Conservation (phyloP, 2,113 vertebrate genomes). For the Mus pahari region DNA sequence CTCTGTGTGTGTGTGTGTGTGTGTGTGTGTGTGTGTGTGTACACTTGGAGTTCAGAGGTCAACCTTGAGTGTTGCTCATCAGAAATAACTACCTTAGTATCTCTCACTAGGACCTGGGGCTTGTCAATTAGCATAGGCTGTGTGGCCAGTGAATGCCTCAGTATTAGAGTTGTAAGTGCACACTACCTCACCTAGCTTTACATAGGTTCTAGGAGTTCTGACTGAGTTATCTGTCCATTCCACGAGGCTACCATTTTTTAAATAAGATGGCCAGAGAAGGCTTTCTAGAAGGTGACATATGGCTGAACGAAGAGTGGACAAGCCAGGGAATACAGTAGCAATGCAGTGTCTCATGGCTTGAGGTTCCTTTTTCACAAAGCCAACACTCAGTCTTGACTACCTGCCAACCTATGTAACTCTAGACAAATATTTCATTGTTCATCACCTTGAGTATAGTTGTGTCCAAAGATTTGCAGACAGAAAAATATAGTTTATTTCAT, state of each 20-base stretch:
- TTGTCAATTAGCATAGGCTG: not conserved
- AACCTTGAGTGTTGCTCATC: not conserved
- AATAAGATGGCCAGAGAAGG: not conserved
- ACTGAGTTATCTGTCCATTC: not conserved
- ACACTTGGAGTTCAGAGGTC: not conserved
- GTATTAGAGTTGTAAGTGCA: not conserved
- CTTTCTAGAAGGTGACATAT: not conserved
- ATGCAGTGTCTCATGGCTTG: not conserved
- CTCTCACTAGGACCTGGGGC: not conserved
- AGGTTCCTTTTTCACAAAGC: not conserved
- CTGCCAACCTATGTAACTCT: not conserved
- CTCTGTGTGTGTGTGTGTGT: too few relatives aligned
- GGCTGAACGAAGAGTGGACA: not conserved
- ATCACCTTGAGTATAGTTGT: not conserved
- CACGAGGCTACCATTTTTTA: not conserved
- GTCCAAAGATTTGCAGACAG: not conserved
- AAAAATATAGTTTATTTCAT: conserved; percentile 44
- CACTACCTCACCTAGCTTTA: not conserved
- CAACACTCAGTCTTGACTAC: conserved; percentile 5
- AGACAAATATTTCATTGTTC: conserved; percentile 27
- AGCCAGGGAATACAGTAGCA: not conserved
- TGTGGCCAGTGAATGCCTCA: not conserved
- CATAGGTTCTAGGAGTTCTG: not conserved
- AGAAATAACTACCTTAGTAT: not conserved
- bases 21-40: too few relatives aligned